Evolutionary conservation across 2,113 vertebrate genomes (phyloP), one percentile per base, ranked within the genome.

Genomic region (Lethenteron reissneri): DNA sequence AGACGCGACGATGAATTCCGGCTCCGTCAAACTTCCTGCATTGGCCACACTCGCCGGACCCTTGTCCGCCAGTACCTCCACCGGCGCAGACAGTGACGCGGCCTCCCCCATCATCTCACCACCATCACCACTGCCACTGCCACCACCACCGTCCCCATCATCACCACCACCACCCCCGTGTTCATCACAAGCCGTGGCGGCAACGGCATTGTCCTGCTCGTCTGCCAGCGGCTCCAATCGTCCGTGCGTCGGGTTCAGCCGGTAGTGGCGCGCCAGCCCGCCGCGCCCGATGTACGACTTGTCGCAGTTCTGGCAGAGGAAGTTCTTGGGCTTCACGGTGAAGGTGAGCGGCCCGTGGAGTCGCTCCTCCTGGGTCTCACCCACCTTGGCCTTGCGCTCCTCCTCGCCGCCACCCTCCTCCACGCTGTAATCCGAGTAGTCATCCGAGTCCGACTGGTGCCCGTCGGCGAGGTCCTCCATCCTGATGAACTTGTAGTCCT

Each of bases 401-500:
- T 85, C 84, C 3, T 95, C 92, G 6, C 41, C 41, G 6, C 41
- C 41, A 41, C 41, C 41, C 2, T 97, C 94, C 75, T 92, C 94
- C 76, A 85, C 77, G 1, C 85, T 95, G 73, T 92, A 82, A 73
- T 99, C 94, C 0, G 87, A 87, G 72, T 95, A 99, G 75, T 99
- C 94, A n/a, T 97, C 94, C 0, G 92, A 99, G 79, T 92, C 91
- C 0, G 90, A 97, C 70, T 80, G 85, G 77, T 85, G 89, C 71
- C 87, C 81, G 1, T 94, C 88, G 0, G 87, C 91, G 75, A 96
- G 76, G 77, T 94, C 90, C 76, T 95, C 87, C 0, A 81, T 92
- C 79, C 89, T 95, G 73, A 99, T 96, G 79, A 99, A 99, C 73
- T 89, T 96, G 76, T 94, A 99, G 78, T 97, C 91, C 80, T 84